A percentile compares a stretch with the other conserved stretches of the same genome.
phyloP scores from a whole-genome alignment of 2,888 invertebrate species.

The Andrena camellia region DNA sequence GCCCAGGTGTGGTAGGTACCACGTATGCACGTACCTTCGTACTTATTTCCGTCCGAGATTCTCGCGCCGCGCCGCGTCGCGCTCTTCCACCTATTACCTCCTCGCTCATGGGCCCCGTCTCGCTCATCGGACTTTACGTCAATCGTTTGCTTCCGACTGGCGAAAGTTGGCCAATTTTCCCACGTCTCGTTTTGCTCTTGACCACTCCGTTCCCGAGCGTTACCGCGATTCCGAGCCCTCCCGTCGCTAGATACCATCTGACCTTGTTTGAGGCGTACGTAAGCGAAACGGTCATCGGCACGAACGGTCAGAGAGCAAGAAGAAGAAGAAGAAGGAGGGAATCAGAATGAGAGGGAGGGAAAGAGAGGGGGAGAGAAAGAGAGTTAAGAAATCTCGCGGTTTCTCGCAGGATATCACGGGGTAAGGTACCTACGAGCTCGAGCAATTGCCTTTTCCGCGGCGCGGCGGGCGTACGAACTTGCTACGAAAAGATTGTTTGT shows the following conservation, averaged over 20 bases:
- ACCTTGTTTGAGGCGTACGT: conserved; percentile 70
- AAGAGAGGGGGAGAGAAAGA: background rate
- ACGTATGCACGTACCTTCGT: background rate
- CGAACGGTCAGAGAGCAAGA: conserved; percentile 55
- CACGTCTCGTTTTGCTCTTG: conserved; percentile 32
- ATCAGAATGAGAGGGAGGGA: background rate
- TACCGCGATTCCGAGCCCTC: conserved; percentile 60
- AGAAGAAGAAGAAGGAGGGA: background rate
- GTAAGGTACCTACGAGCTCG: background rate
- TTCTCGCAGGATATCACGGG: background rate
- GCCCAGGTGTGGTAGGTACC: conserved; percentile 38
- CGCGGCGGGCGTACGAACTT: background rate
- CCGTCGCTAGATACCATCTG: conserved; percentile 72
- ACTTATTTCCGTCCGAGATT: conserved; percentile 44
- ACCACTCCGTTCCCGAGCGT: conserved; percentile 19
- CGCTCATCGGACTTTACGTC: background rate
- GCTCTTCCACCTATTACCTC: background rate
- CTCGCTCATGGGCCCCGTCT: background rate
- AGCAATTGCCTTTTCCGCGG: background rate
- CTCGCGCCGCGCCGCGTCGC: background rate
- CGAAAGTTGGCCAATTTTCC: conserved; percentile 37
- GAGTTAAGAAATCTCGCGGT: conserved; percentile 11
- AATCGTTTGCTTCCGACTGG: background rate
- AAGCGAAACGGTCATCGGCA: conserved; percentile 65
- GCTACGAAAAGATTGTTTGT: too few relatives aligned